Conservation (phyloP, 2,113 vertebrate species). For the Ariopsis seemanni region DNA sequence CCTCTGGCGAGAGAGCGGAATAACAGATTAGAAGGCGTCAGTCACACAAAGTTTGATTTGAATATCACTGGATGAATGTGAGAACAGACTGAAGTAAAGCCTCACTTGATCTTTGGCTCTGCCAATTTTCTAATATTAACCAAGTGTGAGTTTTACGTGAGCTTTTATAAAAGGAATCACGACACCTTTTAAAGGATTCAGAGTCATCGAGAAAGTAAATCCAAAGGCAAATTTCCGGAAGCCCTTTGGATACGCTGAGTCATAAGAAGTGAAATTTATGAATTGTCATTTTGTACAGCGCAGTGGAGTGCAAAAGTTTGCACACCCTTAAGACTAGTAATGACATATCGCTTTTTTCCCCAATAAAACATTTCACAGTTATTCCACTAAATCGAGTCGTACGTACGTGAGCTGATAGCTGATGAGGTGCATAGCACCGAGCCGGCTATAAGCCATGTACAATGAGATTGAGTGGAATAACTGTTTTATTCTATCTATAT, state of each 20-base stretch:
- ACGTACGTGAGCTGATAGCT: too few species aligned
- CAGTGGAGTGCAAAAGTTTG: background rate
- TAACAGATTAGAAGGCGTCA: conserved; percentile 52
- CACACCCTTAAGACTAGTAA: background rate
- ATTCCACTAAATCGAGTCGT: too few species aligned
- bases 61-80: conserved; percentile 50
- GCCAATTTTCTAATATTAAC: conserved; percentile 37
- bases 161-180: conserved; percentile 19
- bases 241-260: background rate
- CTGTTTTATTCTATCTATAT: too few species aligned
- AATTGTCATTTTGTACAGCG: background rate
- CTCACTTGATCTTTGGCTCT: conserved; percentile 39
- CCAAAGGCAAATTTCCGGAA: conserved; percentile 21
- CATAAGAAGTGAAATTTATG: too few species aligned
- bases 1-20: conserved; percentile 49
- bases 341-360: background rate
- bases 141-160: background rate
- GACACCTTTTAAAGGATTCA: conserved; percentile 11
- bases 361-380: background rate
- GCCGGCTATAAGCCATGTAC: too few species aligned
- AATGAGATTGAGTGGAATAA: too few species aligned
- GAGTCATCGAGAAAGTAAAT: background rate
- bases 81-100: conserved; percentile 40
- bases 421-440: too few species aligned
- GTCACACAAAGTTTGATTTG: conserved; percentile 52